Evolutionary conservation across 1,140 invertebrate genomes (phyloP).

Genomic region (Tetragonula clypearis): DNA sequence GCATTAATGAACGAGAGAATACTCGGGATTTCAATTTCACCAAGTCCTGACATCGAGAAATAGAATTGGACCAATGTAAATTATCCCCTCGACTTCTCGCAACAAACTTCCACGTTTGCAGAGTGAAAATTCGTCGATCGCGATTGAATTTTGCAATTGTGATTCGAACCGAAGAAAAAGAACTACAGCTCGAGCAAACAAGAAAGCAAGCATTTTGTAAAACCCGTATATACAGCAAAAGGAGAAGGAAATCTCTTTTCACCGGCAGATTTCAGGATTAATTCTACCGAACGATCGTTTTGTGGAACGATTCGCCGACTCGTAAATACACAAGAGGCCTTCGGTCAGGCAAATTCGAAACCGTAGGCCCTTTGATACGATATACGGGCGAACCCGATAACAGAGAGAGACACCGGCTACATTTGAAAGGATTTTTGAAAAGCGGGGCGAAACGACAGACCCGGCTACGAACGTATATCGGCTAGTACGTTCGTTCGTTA

Average conservation of each 20-base stretch:
- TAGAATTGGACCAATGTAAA: too few relatives aligned
- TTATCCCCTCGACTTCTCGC: too few relatives aligned
- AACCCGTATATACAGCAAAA: not conserved
- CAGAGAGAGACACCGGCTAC: not conserved
- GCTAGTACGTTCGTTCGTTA: conserved; percentile 1
- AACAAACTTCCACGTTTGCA: too few relatives aligned
- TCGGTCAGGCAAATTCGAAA: not conserved
- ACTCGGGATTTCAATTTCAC: too few relatives aligned
- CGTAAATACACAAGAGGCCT: not conserved
- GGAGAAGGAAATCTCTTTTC: not conserved
- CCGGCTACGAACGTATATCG: not conserved
- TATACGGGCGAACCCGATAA: too few relatives aligned
- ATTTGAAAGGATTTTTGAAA: conserved; percentile 30
- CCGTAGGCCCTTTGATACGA: conserved; percentile 3
- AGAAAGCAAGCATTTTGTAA: not conserved
- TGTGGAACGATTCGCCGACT: not conserved
- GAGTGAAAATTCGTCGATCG: not conserved
- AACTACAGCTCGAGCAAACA: too few relatives aligned
- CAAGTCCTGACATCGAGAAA: too few relatives aligned
- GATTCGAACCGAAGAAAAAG: too few relatives aligned
- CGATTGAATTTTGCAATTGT: not conserved
- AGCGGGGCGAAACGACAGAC: conserved; percentile 12
- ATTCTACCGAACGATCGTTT: not conserved
- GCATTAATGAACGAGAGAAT: too few relatives aligned
- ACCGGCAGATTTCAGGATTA: not conserved